Percentiles rank a stretch among this genome's conserved stretches.
These are phyloP conservation scores for Lordiphosa mommai DNA, from an alignment of 1,140 invertebrate genomes.

Conservation along the genomic window DNA sequence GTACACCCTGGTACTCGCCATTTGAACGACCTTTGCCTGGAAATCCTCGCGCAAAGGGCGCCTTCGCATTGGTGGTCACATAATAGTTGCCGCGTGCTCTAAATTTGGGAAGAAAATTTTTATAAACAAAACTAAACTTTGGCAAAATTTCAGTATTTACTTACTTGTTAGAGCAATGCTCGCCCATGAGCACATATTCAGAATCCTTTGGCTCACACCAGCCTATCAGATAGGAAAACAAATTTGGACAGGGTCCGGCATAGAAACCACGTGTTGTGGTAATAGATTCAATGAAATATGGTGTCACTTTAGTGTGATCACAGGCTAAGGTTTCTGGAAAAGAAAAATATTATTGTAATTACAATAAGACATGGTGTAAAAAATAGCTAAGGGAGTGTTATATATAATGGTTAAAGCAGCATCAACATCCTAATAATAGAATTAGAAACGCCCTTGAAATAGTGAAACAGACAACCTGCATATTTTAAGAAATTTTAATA, in stretches of 20 bases:
- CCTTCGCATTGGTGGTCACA: constrained; percentile 91
- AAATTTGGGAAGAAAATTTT: constrained; percentile 41
- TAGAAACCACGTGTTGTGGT: constrained; percentile 88
- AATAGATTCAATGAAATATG: constrained; percentile 93
- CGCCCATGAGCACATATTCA: constrained; percentile 91
- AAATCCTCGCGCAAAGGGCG: constrained; percentile 90
- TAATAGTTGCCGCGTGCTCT: constrained; percentile 91
- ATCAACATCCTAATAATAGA: too few species aligned
- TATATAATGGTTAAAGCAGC: too few species aligned
- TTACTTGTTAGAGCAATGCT: constrained; percentile 87
- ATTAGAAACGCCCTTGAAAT: too few species aligned
- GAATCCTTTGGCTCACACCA: constrained; percentile 88
- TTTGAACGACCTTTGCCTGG: constrained; percentile 82
- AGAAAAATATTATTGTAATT: background rate
- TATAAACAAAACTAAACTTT: background rate
- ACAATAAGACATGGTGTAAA: too few species aligned
- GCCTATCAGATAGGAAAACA: constrained; percentile 89
- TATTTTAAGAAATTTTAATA: too few species aligned
- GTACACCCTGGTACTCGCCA: constrained; percentile 71
- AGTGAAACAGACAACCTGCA: too few species aligned
- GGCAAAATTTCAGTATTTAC: constrained; percentile 34
- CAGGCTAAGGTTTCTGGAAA: constrained; percentile 88
- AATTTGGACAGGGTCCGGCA: constrained; percentile 89
- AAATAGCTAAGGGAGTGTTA: too few species aligned
- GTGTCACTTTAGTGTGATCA: constrained; percentile 93